Base-by-base conservation (phyloP, 2,113 vertebrate genomes). In the Tamias sibiricus region DNA sequence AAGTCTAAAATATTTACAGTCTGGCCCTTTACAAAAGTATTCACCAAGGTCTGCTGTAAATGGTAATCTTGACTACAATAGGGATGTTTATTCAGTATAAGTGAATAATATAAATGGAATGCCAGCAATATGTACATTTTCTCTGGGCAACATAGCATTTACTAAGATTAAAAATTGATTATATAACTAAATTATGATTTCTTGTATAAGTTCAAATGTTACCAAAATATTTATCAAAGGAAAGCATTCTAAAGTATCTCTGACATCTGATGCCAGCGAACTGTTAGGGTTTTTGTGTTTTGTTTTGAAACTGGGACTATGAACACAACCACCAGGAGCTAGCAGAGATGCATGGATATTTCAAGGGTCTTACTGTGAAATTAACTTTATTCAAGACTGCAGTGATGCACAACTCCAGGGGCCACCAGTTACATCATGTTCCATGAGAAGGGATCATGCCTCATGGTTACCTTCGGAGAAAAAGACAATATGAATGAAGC, bases 81-180 rank as follows among this genome's bases (percentile, higher is more conserved):
- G 82, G 89, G 79, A 86, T 28, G 14, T 69, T 93, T 92, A 94
- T 22, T 66, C 75, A 86, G 37, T 28, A 8, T 88, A 81, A 95
- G 35, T 80, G 62, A 95, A 71, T 94, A 88, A 64, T 54, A 49
- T 35, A 68, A 57, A 85, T 69, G 47, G 66, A 94, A 84, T 92
- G 40, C 1, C 35, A 87, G 32, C n/a, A 44, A 42, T 91, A 93
- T 90, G 94, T 91, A 92, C 64, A 86, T 93, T 94, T 97, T 90
- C 75, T 93, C n/a, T 92, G 30, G 13, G 19, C 71, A 77, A 89
- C 26, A 44, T 12, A 91, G 79, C 86, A 96, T 96, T 95, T 93
- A 95, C 90, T 85, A 90, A 96, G 90, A 94, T 93, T 96, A 95
- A 96, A 97, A 93, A 87, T 82, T 84, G 90, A 97, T 93, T 64